These are phyloP conservation scores for Drosophila kanapiae DNA, from an alignment of 1,140 invertebrate genomes.

Conservation along the genomic window DNA sequence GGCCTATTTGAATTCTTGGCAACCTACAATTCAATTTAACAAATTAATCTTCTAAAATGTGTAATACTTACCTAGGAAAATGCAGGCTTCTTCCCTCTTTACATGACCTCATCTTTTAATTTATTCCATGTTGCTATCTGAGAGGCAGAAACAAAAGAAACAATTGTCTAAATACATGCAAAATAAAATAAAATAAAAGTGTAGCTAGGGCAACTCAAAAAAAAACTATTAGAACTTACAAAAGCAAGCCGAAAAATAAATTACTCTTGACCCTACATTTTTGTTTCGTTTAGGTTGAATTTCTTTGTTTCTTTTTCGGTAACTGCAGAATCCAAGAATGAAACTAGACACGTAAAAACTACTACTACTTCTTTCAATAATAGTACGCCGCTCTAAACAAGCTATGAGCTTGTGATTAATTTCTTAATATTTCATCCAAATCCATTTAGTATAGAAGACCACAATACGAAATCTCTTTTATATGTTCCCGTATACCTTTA, in stretches of 20 bases:
- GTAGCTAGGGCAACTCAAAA: neutral
- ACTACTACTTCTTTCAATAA: neutral
- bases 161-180: neutral
- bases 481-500: too few species aligned
- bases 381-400: neutral
- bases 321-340: too few species aligned
- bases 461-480: too few species aligned
- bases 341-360: neutral
- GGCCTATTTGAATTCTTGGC: neutral
- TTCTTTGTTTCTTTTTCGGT: neutral
- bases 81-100: too few species aligned
- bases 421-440: neutral
- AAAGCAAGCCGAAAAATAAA: neutral
- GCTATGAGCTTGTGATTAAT: neutral
- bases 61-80: too few species aligned
- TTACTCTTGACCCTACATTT: neutral
- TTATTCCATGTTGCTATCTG: fast-evolving
- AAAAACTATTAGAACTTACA: neutral
- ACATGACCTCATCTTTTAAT: neutral
- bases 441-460: too few species aligned
- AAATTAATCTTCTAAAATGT: too few species aligned
- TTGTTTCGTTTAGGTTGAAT: neutral
- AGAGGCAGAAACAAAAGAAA: neutral
- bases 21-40: too few species aligned
- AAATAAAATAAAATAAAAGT: neutral